phyloP scores from a whole-genome alignment of 2,797 vertebrate species.

The Cossypha polioptera region DNA sequence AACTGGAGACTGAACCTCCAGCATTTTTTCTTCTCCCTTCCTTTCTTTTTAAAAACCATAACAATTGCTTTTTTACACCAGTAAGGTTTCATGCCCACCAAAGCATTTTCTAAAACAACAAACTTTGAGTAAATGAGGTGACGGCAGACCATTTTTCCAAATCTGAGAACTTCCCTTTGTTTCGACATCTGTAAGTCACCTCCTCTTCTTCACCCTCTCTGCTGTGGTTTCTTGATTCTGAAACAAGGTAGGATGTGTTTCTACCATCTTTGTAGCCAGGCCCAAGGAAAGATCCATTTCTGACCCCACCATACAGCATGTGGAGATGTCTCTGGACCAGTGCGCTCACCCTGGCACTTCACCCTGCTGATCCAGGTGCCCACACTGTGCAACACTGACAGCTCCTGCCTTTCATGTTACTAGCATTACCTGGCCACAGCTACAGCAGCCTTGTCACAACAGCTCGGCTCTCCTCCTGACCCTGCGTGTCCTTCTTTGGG shows the following conservation, averaged over 20 bases:
- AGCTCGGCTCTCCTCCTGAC: not conserved
- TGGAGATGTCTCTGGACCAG: not conserved
- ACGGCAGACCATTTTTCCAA: not conserved
- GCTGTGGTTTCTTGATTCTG: not conserved
- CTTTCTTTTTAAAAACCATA: not conserved
- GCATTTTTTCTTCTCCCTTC: not conserved
- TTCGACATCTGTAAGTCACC: not conserved
- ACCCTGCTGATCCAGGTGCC: not conserved
- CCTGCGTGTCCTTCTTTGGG: rapidly evolving
- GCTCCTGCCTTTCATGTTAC: not conserved
- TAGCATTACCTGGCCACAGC: not conserved
- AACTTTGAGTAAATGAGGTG: not conserved
- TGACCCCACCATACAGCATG: rapidly evolving
- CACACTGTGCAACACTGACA: not conserved
- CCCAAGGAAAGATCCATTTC: not conserved
- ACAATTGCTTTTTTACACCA: not conserved
- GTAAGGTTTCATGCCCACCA: not conserved
- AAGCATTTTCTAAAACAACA: not conserved
- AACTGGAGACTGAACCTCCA: not conserved
- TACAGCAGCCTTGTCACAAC: not conserved
- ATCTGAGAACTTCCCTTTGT: not conserved
- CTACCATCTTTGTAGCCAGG: not conserved
- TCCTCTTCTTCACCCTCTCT: not conserved
- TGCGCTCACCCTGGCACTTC: not conserved
- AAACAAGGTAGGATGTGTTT: not conserved